Conservation (phyloP, 2,113 vertebrate species). For the Hassar affinis region DNA sequence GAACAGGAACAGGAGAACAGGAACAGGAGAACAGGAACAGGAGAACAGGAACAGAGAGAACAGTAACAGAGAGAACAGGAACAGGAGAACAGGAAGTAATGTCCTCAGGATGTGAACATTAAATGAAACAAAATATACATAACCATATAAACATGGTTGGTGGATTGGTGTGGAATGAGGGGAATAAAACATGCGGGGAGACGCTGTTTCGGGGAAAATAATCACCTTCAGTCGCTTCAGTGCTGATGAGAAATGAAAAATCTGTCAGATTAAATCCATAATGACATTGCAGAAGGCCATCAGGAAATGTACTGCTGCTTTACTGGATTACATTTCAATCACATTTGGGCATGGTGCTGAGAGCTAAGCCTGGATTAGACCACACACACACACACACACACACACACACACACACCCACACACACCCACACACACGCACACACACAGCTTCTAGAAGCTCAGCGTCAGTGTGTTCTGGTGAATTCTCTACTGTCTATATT, state of each 20-base stretch:
- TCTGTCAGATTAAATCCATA: not conserved
- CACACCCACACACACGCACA: too few species aligned
- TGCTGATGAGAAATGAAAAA: not conserved
- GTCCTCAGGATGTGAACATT: too few species aligned
- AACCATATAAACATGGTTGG: not conserved
- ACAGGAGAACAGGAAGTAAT: not conserved
- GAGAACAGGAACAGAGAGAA: too few species aligned
- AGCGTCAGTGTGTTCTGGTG: not conserved
- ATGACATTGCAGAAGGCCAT: conserved; percentile 46
- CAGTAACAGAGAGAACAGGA: too few species aligned
- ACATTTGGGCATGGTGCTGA: conserved; percentile 68
- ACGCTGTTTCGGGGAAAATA: not conserved
- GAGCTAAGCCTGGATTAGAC: conserved; percentile 61
- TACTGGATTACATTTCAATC: conserved; percentile 72
- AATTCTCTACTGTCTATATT: not conserved
- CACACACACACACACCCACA: too few species aligned
- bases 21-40: too few species aligned
- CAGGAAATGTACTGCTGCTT: conserved; percentile 61
- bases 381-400: not conserved
- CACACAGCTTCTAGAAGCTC: not conserved
- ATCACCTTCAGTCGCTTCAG: not conserved
- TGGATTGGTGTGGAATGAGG: not conserved
- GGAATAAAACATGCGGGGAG: not conserved
- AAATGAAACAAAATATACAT: too few species aligned
- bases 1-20: too few species aligned